Percentiles rank a stretch among this genome's conserved stretches.
Evolutionary conservation across 53 echinoderm and acorn worm species (phyloP).

Genomic region (Antedon mediterranea): DNA sequence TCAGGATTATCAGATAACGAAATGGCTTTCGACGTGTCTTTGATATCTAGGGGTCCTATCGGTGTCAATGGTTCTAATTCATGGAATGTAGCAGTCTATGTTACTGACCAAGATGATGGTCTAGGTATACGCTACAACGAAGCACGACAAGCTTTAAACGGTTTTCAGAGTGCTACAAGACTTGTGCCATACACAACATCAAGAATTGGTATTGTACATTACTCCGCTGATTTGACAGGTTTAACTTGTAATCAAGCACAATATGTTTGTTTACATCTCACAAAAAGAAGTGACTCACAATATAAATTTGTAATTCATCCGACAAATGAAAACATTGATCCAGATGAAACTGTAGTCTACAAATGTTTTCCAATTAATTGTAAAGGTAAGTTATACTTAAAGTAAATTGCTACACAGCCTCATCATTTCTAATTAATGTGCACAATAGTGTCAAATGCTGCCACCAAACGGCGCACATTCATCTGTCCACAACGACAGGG

Average conservation of each 20-base stretch:
- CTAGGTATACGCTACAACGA: constrained; percentile 25
- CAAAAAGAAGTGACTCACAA: background rate
- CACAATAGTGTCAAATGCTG: too few relatives aligned
- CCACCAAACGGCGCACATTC: too few relatives aligned
- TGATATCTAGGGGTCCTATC: background rate
- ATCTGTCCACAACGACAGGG: too few relatives aligned
- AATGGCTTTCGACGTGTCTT: background rate
- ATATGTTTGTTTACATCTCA: background rate
- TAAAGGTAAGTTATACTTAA: constrained; percentile 33
- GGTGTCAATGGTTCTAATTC: constrained; percentile 31
- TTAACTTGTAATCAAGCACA: background rate
- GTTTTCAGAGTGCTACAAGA: constrained; percentile 12
- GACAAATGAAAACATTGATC: background rate
- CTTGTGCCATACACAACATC: background rate
- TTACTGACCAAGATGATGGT: constrained; percentile 35
- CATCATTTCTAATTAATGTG: too few relatives aligned
- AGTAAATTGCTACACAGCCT: too few relatives aligned
- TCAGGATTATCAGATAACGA: background rate
- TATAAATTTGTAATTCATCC: background rate
- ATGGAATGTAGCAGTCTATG: constrained; percentile 70
- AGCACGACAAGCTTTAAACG: constrained; percentile 14
- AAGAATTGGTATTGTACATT: background rate
- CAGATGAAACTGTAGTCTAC: constrained; percentile 50
- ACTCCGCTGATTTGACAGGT: background rate
- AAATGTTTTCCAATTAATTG: constrained; percentile 54